These are phyloP conservation scores for Drosophila equinoxialis DNA, from an alignment of 1,140 invertebrate genomes.

Conservation along the genomic window DNA sequence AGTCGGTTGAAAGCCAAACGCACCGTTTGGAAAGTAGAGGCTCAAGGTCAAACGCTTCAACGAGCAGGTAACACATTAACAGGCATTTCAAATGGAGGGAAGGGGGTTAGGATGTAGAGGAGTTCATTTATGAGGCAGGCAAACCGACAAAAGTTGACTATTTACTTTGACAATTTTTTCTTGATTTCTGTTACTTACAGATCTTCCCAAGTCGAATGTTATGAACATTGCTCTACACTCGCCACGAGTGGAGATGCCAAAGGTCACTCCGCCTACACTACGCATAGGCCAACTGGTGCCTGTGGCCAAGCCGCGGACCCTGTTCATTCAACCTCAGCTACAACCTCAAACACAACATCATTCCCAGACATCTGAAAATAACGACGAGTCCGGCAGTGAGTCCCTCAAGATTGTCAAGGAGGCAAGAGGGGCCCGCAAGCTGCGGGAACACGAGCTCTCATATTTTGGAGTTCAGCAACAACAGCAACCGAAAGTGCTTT, in stretches of 20 bases:
- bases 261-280: constrained; percentile 46
- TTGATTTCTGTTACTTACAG: constrained; percentile 39
- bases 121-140: constrained; percentile 46
- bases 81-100: neutral
- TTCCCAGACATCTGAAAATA: constrained; percentile 22
- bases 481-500: constrained; percentile 25
- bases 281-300: constrained; percentile 66
- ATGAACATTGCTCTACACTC: constrained; percentile 81
- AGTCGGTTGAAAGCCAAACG: constrained; percentile 81
- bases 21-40: constrained; percentile 76
- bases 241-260: constrained; percentile 57
- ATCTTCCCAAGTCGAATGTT: constrained; percentile 78
- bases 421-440: constrained; percentile 80
- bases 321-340: constrained; percentile 60
- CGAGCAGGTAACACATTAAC: constrained; percentile 64
- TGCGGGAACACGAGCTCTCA: constrained; percentile 83
- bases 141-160: neutral
- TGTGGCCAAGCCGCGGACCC: constrained; percentile 71
- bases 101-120: constrained; percentile 46
- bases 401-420: constrained; percentile 79
- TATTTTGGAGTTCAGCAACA: constrained; percentile 82
- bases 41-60: constrained; percentile 63
- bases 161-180: neutral
- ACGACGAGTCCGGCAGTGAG: constrained; percentile 58
- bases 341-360: neutral